A percentile compares a stretch with the other conserved stretches of the same genome.
Conservation (phyloP, 2,888 invertebrate genomes). For the Myathropa florea region DNA sequence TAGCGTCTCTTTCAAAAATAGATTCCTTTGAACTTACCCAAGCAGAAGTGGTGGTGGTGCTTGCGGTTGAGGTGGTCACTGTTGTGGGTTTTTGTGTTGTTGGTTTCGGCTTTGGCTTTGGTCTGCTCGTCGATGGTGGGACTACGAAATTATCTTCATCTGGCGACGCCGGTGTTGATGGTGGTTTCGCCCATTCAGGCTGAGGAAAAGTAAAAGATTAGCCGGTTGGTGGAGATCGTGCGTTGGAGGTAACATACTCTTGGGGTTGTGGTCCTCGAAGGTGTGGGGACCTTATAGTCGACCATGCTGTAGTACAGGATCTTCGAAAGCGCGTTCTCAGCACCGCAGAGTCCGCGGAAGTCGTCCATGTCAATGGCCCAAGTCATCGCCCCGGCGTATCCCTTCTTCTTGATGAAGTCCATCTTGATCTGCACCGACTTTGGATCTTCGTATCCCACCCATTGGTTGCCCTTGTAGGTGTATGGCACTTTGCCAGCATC, state of each 20-base stretch:
- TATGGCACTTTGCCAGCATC: constrained; percentile 91
- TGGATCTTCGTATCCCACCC: constrained; percentile 94
- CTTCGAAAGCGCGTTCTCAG: constrained; percentile 87
- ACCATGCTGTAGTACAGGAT: constrained; percentile 88
- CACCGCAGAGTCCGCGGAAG: constrained; percentile 91
- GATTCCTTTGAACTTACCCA: constrained; percentile 72
- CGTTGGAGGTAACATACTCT: constrained; percentile 21
- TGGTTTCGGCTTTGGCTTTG: constrained; percentile 75
- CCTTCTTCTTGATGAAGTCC: constrained; percentile 92
- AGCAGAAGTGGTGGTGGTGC: constrained; percentile 72
- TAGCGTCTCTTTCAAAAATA: constrained; percentile 29
- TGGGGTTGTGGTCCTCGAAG: constrained; percentile 56
- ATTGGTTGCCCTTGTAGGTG: constrained; percentile 92
- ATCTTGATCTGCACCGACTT: constrained; percentile 92
- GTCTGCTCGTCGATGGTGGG: constrained; percentile 73
- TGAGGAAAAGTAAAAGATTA: constrained; percentile 76
- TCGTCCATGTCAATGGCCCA: constrained; percentile 96
- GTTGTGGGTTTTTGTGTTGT: constrained; percentile 72
- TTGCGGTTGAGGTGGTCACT: constrained; percentile 10
- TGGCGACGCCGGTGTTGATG: constrained; percentile 85
- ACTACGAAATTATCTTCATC: constrained; percentile 80
- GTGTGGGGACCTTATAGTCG: constrained; percentile 79
- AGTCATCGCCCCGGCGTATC: constrained; percentile 93
- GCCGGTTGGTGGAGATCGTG: too few relatives aligned
- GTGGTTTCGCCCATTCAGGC: constrained; percentile 92